These are phyloP conservation scores for Epinephelus awoara DNA, from an alignment of 2,797 vertebrate species.

Conservation along the genomic window DNA sequence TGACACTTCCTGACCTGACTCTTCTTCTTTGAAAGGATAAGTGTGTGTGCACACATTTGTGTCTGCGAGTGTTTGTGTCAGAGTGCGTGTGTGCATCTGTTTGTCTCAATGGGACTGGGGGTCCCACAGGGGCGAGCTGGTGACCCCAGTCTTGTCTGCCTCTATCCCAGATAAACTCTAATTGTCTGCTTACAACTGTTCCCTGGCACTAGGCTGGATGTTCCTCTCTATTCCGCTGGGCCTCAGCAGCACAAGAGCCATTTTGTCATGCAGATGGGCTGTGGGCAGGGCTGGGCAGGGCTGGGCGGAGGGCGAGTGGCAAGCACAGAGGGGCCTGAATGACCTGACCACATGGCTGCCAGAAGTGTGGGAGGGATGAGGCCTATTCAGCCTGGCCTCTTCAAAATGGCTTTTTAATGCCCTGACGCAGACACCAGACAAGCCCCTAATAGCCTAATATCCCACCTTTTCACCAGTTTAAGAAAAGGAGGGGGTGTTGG, in stretches of 20 bases:
- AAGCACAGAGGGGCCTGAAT: constrained; percentile 90
- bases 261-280: constrained; percentile 91
- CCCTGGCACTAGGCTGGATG: constrained; percentile 88
- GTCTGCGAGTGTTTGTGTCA: constrained; percentile 68
- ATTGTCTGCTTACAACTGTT: constrained; percentile 93
- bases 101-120: constrained; percentile 81
- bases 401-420: constrained; percentile 99
- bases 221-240: constrained; percentile 87
- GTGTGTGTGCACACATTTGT: constrained; percentile 72
- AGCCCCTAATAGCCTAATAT: constrained; percentile 88
- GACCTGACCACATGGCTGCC: constrained; percentile 98
- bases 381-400: constrained; percentile 96
- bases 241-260: constrained; percentile 87
- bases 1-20: constrained; percentile 82
- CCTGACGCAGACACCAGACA: constrained; percentile 94
- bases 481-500: constrained; percentile 87
- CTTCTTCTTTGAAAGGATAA: constrained; percentile 76
- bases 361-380: constrained; percentile 99
- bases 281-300: constrained; percentile 79
- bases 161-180: constrained; percentile 91
- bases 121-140: constrained; percentile 85
- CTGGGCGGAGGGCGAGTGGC: constrained; percentile 88
- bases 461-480: constrained; percentile 91
- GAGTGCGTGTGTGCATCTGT: constrained; percentile 82
- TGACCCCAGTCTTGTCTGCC: constrained; percentile 90